A percentile compares a stretch with the other conserved stretches of the same genome.
These are phyloP conservation scores for Gandaritis pyraliata DNA, from an alignment of 2,888 invertebrate species.

Conservation along the genomic window DNA sequence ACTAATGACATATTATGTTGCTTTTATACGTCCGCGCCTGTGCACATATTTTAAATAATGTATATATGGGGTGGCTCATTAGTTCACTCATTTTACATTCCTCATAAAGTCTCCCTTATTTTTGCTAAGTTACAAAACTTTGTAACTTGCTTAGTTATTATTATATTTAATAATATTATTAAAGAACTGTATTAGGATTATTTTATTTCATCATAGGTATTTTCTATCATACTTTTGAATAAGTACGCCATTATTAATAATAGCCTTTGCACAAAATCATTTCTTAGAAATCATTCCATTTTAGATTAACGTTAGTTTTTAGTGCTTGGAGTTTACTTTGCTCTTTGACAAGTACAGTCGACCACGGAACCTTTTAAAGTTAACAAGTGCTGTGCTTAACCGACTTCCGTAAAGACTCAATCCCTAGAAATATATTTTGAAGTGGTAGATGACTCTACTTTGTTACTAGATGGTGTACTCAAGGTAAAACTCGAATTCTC, in stretches of 20 bases:
- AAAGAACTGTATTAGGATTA: no score
- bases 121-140: no score
- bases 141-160: no score
- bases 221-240: background rate
- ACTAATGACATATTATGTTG: conserved; percentile 41
- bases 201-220: background rate
- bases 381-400: conserved; percentile 17
- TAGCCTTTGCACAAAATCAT: conserved; percentile 11
- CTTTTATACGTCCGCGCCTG: background rate
- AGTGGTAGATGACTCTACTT: conserved; percentile 35
- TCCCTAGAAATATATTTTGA: conserved; percentile 3
- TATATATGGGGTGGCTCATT: conserved; percentile 13
- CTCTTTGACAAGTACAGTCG: conserved; percentile 37
- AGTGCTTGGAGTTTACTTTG: conserved; percentile 28
- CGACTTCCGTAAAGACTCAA: background rate
- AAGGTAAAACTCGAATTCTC: conserved; percentile 23
- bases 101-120: background rate
- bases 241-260: background rate
- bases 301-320: conserved; percentile 21
- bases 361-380: conserved; percentile 16
- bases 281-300: conserved; percentile 2
- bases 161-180: no score
- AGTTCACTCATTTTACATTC: background rate
- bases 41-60: background rate
- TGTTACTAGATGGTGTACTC: conserved; percentile 45